Percentiles rank a stretch among this genome's conserved stretches.
Evolutionary conservation across 2,113 vertebrate species (phyloP).

Genomic region (Syrmaticus mikado): DNA sequence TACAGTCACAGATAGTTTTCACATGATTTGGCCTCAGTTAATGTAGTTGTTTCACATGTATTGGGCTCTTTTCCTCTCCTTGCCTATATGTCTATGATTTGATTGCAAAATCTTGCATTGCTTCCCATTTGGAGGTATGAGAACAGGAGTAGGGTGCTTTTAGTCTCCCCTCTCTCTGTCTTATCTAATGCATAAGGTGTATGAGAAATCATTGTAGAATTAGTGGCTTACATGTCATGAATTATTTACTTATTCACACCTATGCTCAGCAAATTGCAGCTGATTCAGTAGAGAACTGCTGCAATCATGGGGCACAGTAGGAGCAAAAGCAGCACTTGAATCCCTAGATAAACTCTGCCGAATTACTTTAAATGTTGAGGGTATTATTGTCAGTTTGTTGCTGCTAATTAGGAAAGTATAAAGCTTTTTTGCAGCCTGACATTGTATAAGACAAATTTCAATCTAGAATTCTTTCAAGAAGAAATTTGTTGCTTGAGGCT

Average conservation of each 20-base stretch:
- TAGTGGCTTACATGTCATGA: not conserved
- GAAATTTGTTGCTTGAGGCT: not conserved
- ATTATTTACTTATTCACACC: not conserved
- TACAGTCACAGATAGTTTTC: not conserved
- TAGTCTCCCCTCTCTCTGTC: not conserved
- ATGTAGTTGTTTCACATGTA: not conserved
- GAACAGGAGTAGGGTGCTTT: not conserved
- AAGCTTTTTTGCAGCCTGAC: not conserved
- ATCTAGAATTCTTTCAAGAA: not conserved
- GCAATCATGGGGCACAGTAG: not conserved
- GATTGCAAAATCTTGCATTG: not conserved
- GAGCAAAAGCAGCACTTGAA: not conserved
- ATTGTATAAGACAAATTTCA: not conserved
- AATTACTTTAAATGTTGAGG: not conserved
- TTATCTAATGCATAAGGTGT: not conserved
- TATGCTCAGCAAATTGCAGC: not conserved
- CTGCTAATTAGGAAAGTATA: not conserved
- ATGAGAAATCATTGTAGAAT: not conserved
- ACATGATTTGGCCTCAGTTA: not conserved
- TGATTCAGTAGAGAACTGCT: not conserved
- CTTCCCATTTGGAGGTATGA: not conserved
- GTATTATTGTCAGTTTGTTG: not conserved
- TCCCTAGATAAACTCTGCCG: not conserved
- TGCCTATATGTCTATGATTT: not conserved
- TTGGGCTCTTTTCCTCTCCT: not conserved